phyloP scores from a whole-genome alignment of 2,888 invertebrate genomes.

The Cecidostiba fungosa region DNA sequence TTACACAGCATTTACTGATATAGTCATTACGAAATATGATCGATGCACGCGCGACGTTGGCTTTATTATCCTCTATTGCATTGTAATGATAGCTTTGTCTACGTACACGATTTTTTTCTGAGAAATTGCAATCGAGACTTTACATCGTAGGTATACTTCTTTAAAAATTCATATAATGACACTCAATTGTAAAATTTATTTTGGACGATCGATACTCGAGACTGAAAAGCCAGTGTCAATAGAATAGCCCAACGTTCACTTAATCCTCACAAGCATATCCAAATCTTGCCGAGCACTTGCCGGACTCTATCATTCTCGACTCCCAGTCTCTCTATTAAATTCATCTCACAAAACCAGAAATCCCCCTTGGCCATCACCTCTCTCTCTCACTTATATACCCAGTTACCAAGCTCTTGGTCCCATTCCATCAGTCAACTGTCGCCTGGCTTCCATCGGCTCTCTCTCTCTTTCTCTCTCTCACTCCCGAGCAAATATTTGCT shows the following conservation, averaged over 20 bases:
- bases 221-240: not conserved
- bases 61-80: not conserved
- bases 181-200: not conserved
- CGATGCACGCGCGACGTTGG: slow-evolving; percentile 12
- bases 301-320: not conserved
- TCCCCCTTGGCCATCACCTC: slow-evolving; percentile 7
- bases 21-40: slow-evolving; percentile 35
- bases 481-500: slow-evolving; percentile 70
- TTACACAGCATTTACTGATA: slow-evolving; percentile 50
- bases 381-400: slow-evolving; percentile 4
- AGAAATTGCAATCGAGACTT: not conserved
- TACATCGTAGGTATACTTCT: not conserved
- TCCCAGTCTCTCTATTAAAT: slow-evolving; percentile 7
- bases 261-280: slow-evolving; percentile 2
- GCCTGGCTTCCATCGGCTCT: slow-evolving; percentile 34
- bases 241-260: not conserved
- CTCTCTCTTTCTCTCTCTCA: slow-evolving; percentile 37
- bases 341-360: slow-evolving; percentile 41
- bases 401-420: not conserved
- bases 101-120: not conserved
- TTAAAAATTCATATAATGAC: no score
- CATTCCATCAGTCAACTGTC: slow-evolving; percentile 47
- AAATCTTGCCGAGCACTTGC: not conserved
- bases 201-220: not conserved
- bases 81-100: not conserved